Evolutionary conservation across 1,140 invertebrate genomes (phyloP).

Genomic region (Drosophila hydei): DNA sequence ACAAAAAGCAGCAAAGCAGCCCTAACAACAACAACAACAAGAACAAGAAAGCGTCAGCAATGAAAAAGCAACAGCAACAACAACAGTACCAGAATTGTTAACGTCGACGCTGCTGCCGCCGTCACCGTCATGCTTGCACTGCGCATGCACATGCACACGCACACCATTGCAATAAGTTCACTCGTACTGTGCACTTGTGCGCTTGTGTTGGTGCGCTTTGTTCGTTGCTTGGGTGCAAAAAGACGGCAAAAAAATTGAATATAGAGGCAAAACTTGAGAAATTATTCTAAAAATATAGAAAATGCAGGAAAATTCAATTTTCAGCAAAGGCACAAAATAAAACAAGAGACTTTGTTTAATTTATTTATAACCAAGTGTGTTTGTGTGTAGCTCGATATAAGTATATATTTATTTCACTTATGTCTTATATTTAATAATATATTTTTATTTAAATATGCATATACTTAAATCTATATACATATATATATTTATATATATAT

Average conservation of each 20-base stretch:
- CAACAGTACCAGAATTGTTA: constrained; percentile 45
- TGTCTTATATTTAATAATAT: constrained; percentile 17
- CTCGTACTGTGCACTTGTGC: constrained; percentile 13
- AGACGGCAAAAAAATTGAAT: constrained; percentile 30
- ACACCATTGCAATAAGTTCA: constrained; percentile 30
- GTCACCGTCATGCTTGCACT: constrained; percentile 46
- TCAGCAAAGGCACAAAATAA: background rate
- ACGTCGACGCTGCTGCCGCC: constrained; percentile 9
- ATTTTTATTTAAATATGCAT: constrained; percentile 7
- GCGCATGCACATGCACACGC: constrained; percentile 72
- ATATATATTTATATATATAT: background rate
- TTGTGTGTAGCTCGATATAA: background rate
- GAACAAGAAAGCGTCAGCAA: constrained; percentile 39
- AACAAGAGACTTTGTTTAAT: background rate
- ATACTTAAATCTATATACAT: background rate
- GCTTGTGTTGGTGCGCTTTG: constrained; percentile 68
- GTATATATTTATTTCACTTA: background rate
- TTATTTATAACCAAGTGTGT: constrained; percentile 3
- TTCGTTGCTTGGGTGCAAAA: constrained; percentile 52
- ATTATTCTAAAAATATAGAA: constrained; percentile 40
- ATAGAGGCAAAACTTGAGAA: constrained; percentile 36
- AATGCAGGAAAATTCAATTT: constrained; percentile 4
- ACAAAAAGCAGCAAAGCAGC: constrained; percentile 36
- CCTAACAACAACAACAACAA: constrained; percentile 23
- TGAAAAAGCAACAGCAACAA: constrained; percentile 41